These are phyloP conservation scores for Halichoerus grypus DNA, from an alignment of 2,113 vertebrate genomes.

Conservation along the genomic window DNA sequence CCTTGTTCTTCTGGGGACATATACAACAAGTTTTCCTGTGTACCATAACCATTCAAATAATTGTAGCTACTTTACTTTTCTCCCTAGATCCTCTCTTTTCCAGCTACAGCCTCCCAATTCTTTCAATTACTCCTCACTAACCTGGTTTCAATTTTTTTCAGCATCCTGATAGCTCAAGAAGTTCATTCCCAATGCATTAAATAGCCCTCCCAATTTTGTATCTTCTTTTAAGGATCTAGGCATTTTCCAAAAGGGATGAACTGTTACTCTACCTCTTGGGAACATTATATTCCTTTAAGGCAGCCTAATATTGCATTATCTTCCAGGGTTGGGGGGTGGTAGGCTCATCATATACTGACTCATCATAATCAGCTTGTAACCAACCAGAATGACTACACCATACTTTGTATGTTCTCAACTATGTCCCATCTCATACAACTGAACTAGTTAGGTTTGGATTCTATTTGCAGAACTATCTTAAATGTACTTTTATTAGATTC, in stretches of 20 bases:
- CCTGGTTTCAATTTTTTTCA: not conserved
- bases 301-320: not conserved
- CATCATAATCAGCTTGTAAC: not conserved
- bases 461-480: constrained; percentile 3
- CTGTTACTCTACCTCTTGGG: not conserved
- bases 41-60: not conserved
- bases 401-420: not conserved
- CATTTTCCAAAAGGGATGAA: not conserved
- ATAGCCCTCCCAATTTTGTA: not conserved
- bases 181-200: not conserved
- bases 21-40: not conserved
- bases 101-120: not conserved
- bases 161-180: not conserved
- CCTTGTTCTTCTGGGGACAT: not conserved
- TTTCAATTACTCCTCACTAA: constrained; percentile 15
- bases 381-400: constrained; percentile 10
- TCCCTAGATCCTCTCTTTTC: not conserved
- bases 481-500: not conserved
- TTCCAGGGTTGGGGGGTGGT: not conserved
- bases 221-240: not conserved
- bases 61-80: not conserved
- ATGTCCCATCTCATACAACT: not conserved
- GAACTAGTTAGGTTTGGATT: not conserved
- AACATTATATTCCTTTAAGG: not conserved
- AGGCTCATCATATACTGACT: not conserved